Evolutionary conservation across 2,797 vertebrate genomes (phyloP).

Genomic region (Xiphophorus birchmanni): DNA sequence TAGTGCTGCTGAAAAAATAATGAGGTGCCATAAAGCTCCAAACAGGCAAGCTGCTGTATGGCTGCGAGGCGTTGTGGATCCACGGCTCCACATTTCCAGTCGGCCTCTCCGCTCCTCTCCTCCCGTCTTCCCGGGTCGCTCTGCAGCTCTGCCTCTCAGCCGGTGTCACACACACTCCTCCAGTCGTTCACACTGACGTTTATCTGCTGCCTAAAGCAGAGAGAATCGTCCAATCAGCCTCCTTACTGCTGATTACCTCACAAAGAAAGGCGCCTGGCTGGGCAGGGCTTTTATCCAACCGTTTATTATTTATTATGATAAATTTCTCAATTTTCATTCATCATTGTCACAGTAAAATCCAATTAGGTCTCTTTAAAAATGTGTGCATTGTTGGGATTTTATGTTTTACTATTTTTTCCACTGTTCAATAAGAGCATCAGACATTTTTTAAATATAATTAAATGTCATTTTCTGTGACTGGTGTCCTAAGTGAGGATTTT

Average conservation of each 20-base stretch:
- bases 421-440: too few species aligned
- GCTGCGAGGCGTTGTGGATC: neutral
- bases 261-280: neutral
- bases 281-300: too few species aligned
- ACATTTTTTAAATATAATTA: too few species aligned
- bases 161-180: neutral
- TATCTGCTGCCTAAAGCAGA: neutral
- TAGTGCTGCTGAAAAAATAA: slow-evolving; percentile 8
- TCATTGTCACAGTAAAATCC: too few species aligned
- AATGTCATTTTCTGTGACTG: too few species aligned
- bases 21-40: slow-evolving; percentile 4
- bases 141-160: neutral
- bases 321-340: too few species aligned
- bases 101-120: neutral
- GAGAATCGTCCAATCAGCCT: neutral
- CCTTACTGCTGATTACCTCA: neutral
- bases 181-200: neutral
- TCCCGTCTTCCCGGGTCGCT: neutral
- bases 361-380: too few species aligned
- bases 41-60: neutral
- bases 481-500: too few species aligned
- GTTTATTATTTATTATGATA: too few species aligned
- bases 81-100: neutral
- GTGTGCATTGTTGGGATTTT: too few species aligned
- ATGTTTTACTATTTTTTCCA: too few species aligned